Evolutionary conservation across 2,113 vertebrate genomes (phyloP).

Genomic region (Polypterus bichir): DNA sequence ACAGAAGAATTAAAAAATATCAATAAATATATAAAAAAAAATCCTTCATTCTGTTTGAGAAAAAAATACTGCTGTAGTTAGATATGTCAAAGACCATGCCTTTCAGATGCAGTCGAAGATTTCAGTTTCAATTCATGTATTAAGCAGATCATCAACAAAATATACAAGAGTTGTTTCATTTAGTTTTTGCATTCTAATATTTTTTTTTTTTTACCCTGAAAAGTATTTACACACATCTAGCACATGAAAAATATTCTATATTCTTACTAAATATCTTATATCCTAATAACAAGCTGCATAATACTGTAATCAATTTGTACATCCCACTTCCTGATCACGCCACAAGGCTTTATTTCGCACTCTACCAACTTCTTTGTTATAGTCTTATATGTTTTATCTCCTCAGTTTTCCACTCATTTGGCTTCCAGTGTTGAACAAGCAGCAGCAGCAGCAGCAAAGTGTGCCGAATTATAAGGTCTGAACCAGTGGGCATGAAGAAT

Average conservation of each 20-base stretch:
- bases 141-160: too few relatives aligned
- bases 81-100: too few relatives aligned
- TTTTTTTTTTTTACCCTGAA: conserved; percentile 54
- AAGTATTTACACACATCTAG: conserved; percentile 65
- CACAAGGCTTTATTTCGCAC: not conserved
- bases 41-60: too few relatives aligned
- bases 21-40: too few relatives aligned
- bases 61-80: too few relatives aligned
- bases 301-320: conserved; percentile 38
- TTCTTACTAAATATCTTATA: conserved; percentile 55
- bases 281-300: conserved; percentile 42
- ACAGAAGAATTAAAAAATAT: too few relatives aligned
- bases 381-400: not conserved
- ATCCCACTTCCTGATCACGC: not conserved
- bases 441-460: not conserved
- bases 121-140: too few relatives aligned
- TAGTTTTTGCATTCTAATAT: conserved; percentile 41
- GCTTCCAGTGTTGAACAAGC: conserved; percentile 29
- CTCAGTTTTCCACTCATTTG: not conserved
- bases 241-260: conserved; percentile 69
- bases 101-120: too few relatives aligned
- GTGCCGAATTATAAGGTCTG: not conserved
- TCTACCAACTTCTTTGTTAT: not conserved
- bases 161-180: conserved; percentile 20
- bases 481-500: conserved; percentile 12